Evolutionary conservation across 2,888 invertebrate genomes (phyloP).

Genomic region (Cremastinae sp.): DNA sequence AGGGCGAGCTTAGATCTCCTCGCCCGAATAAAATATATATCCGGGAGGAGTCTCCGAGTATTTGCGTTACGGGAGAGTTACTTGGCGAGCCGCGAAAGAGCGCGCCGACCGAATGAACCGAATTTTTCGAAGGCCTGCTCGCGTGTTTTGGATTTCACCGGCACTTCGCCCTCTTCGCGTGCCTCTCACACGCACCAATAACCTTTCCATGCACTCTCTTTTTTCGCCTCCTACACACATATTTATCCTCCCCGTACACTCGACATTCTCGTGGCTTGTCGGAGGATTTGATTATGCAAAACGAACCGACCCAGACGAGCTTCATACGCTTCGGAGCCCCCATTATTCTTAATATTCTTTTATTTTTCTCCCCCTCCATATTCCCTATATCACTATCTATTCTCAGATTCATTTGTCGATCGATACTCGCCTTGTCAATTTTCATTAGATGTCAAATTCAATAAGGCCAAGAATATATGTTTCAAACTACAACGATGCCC

Average conservation of each 20-base stretch:
- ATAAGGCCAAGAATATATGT: too few relatives aligned
- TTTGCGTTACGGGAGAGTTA: conserved; percentile 6
- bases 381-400: neutral
- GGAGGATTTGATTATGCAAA: conserved; percentile 78
- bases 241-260: conserved; percentile 52
- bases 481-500: too few relatives aligned
- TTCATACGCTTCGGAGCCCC: conserved; percentile 60
- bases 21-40: neutral
- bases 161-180: conserved; percentile 11
- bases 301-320: conserved; percentile 51
- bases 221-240: conserved; percentile 1
- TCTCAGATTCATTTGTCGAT: too few relatives aligned
- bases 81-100: conserved; percentile 40
- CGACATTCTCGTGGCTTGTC: conserved; percentile 74
- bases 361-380: neutral
- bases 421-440: too few relatives aligned
- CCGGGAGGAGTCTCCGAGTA: neutral
- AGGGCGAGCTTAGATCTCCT: conserved; percentile 45
- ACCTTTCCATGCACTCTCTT: conserved; percentile 35
- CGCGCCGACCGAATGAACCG: conserved; percentile 58
- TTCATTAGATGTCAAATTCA: too few relatives aligned
- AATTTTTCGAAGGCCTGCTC: conserved; percentile 76
- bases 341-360: conserved; percentile 57
- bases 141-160: conserved; percentile 69
- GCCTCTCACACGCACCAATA: conserved; percentile 46